Percentiles rank a stretch among this genome's conserved stretches.
Conservation (phyloP, 2,797 vertebrate species). For the Rhynchotus rufescens region DNA sequence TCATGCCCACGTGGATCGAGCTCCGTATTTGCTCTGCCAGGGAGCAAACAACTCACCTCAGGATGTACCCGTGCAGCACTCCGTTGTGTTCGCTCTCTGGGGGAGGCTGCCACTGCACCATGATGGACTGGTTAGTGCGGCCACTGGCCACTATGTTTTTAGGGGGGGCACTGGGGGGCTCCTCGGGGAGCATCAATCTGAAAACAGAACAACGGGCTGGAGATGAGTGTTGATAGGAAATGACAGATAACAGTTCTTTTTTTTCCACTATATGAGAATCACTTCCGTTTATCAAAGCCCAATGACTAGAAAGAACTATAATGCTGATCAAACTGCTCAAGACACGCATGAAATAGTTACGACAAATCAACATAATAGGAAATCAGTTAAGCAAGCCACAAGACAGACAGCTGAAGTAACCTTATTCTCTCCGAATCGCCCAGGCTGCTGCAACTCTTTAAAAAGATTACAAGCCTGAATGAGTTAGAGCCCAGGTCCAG, state of each 20-base stretch:
- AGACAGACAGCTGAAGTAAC: conserved; percentile 50
- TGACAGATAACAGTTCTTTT: neutral
- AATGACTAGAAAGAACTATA: conserved; percentile 32
- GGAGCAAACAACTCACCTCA: conserved; percentile 81
- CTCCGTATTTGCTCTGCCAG: neutral
- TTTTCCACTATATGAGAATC: neutral
- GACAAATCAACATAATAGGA: conserved; percentile 64
- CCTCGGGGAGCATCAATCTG: conserved; percentile 93
- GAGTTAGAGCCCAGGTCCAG: conserved; percentile 18
- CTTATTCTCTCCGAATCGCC: conserved; percentile 43
- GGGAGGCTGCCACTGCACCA: conserved; percentile 98
- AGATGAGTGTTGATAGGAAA: neutral
- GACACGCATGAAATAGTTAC: conserved; percentile 53
- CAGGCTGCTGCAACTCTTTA: conserved; percentile 28
- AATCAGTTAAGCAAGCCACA: conserved; percentile 69
- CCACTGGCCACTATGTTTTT: conserved; percentile 97
- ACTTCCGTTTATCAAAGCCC: neutral
- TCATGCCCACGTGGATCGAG: accelerated
- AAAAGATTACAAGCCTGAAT: conserved; percentile 50
- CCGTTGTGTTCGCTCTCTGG: conserved; percentile 94
- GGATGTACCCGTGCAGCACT: conserved; percentile 91
- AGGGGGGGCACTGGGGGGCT: conserved; percentile 92
- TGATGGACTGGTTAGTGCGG: conserved; percentile 96
- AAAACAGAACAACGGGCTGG: neutral
- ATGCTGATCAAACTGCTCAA: conserved; percentile 17